Evolutionary conservation across 2,797 vertebrate genomes (phyloP), one percentile per base, ranked within the genome.

Genomic region (Gephyroberyx darwinii): DNA sequence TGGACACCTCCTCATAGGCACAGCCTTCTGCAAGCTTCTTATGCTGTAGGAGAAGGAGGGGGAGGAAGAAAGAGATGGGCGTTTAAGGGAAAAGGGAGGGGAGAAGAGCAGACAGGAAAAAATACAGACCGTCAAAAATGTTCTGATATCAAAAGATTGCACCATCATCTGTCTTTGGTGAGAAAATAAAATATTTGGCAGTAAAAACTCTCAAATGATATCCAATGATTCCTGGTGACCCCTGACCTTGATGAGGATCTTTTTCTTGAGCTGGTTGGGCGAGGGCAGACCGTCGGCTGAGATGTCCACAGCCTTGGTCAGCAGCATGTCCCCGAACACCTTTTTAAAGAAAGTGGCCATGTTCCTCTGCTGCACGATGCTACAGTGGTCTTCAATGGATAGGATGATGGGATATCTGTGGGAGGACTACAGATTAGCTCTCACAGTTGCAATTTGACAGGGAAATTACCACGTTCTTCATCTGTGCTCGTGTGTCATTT

Each of bases 11-110:
- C 84, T 99, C 98, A 0, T 99, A 99, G 35, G 98, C 95, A 12
- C 97, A 98, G 86, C 97, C 98, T 84, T 99, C 98, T 0, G 97
- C 97, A 55, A 99, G 94, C 89, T 99, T 99, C 94, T 99, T 99
- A 94, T 99, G 98, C 98, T 99, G 84, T 13, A 82, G 41, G 12
- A 57, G n/a, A 63, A 19, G 31, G 41, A 51, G 35, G n/a, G 5
- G 48, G 17, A 9, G 39, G n/a, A 5, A 20, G 8, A 39, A 19
- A 45, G 12, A 43, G 9, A 2, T 30, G 19, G 5, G 16, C 14
- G 22, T 17, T 14, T 20, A 7, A 16, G 14, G 26, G 1, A 7
- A 35, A 20, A 39, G n/a, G n/a, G 22, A 26, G 33, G n/a, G 4
- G 33, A 50, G 12, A 31, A 48, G 9, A 14, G 13, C 12, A 31